phyloP scores from a whole-genome alignment of 2,888 invertebrate genomes.

The Synergus japonicus region DNA sequence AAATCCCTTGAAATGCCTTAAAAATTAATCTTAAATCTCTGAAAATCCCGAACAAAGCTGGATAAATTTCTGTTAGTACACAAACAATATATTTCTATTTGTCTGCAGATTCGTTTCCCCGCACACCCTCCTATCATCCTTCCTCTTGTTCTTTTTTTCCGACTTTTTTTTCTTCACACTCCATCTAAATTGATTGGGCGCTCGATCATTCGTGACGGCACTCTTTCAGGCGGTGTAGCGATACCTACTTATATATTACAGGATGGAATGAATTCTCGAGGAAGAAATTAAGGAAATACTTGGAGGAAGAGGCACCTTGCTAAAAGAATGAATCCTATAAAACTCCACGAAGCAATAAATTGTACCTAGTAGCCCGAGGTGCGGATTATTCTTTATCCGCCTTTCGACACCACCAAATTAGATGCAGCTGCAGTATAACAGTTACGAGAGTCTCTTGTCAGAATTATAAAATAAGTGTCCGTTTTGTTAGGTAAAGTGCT shows the following conservation, averaged over 20 bases:
- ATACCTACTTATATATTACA: constrained; percentile 17
- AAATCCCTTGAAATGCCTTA: too few species aligned
- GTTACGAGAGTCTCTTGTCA: constrained; percentile 6
- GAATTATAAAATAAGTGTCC: not conserved
- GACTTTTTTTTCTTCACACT: constrained; percentile 37
- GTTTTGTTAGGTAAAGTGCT: constrained; percentile 1
- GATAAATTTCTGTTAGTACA: not conserved
- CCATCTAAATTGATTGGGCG: constrained; percentile 57
- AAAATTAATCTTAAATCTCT: too few species aligned
- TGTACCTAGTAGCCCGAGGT: constrained; percentile 26
- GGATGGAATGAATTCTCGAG: constrained; percentile 44
- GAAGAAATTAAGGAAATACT: constrained; percentile 45
- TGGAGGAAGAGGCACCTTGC: not conserved
- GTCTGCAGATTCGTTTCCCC: not conserved
- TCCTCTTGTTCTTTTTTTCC: constrained; percentile 7
- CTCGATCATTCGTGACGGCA: constrained; percentile 55
- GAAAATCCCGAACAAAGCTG: too few species aligned
- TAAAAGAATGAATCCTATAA: constrained; percentile 13
- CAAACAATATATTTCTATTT: constrained; percentile 1
- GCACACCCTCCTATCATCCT: not conserved
- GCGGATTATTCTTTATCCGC: constrained; percentile 50
- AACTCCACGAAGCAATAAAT: constrained; percentile 1
- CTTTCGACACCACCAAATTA: constrained; percentile 55
- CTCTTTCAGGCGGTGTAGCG: not conserved
- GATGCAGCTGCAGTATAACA: constrained; percentile 41